Evolutionary conservation across 2,888 invertebrate species (phyloP).

Genomic region (Tiliacea citrago): DNA sequence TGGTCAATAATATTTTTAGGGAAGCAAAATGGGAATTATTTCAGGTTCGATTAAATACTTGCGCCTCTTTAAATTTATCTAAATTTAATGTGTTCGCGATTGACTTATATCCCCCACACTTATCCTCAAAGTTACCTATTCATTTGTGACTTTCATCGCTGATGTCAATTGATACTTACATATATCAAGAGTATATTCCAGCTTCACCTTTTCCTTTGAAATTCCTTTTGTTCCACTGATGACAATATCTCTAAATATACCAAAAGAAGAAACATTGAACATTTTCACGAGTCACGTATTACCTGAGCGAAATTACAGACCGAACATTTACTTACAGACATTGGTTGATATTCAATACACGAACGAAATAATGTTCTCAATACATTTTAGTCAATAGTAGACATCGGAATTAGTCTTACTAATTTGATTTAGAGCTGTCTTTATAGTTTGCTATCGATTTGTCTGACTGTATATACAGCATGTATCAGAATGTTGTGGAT

Average conservation of each 20-base stretch:
- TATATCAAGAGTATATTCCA: not conserved
- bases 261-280: slow-evolving; percentile 16
- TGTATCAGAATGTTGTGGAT: not conserved
- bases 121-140: not conserved
- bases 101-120: not conserved
- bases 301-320: slow-evolving; percentile 37
- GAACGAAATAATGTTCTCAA: slow-evolving; percentile 57
- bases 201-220: not conserved
- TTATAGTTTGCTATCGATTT: slow-evolving; percentile 47
- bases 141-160: not conserved
- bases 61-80: not conserved
- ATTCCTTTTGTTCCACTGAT: slow-evolving; percentile 12
- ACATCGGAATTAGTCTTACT: slow-evolving; percentile 57
- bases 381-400: slow-evolving; percentile 55
- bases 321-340: slow-evolving; percentile 16
- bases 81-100: not conserved
- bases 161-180: not conserved
- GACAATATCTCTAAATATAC: not conserved
- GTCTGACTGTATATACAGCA: slow-evolving; percentile 20
- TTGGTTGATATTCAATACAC: slow-evolving; percentile 57
- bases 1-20: not conserved
- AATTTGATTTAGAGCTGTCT: slow-evolving; percentile 58
- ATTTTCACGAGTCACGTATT: slow-evolving; percentile 46
- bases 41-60: not conserved
- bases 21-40: not conserved